A percentile compares a stretch with the other conserved stretches of the same genome.
phyloP scores from a whole-genome alignment of 1,140 invertebrate species.

The Zaprionus ornatus region DNA sequence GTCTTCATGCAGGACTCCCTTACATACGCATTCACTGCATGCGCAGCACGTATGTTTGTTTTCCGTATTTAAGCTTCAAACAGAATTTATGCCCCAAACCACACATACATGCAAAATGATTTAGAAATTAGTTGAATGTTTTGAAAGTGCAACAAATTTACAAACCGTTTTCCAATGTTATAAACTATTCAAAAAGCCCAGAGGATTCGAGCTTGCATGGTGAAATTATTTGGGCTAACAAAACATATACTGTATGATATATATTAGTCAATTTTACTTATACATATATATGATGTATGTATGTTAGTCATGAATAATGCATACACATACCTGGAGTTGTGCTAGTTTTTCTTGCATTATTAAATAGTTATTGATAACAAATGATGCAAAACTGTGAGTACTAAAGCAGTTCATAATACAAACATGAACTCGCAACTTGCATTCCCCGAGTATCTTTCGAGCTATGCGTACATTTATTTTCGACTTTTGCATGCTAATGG shows the following conservation, averaged over 20 bases:
- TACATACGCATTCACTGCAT: neutral
- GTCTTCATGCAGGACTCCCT: neutral
- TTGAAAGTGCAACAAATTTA: neutral
- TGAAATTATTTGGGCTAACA: too few species aligned
- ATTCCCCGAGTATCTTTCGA: neutral
- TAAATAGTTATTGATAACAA: neutral
- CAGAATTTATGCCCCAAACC: conserved; percentile 54
- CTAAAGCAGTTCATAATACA: neutral
- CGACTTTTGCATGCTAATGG: conserved; percentile 35
- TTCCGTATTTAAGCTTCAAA: conserved; percentile 62
- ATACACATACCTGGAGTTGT: neutral
- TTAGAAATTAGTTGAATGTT: conserved; percentile 18
- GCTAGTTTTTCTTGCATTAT: neutral
- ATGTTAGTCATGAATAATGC: neutral
- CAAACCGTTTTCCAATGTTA: neutral
- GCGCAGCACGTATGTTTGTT: conserved; percentile 27
- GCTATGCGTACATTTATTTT: neutral
- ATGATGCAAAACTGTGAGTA: neutral
- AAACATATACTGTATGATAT: too few species aligned
- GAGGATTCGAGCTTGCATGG: neutral
- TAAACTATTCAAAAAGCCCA: neutral
- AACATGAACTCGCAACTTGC: neutral
- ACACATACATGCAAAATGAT: conserved; percentile 8
- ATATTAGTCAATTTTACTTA: too few species aligned
- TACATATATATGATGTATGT: too few species aligned